phyloP scores from a whole-genome alignment of 2,113 vertebrate species.

The Oreotragus oreotragus region DNA sequence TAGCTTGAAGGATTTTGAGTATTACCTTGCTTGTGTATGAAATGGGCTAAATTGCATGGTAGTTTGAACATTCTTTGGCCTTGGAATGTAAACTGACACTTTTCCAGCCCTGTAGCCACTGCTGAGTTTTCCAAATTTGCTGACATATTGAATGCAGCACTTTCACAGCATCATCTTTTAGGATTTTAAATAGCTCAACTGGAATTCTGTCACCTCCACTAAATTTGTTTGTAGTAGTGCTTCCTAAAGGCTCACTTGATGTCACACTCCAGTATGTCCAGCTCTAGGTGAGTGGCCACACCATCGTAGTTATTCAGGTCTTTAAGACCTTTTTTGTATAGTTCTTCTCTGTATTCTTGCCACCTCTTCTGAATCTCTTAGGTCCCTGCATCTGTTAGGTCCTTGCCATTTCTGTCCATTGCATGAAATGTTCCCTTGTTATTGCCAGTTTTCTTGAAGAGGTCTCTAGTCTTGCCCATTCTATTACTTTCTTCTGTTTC shows the following conservation, averaged over 20 bases:
- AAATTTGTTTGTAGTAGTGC: background rate
- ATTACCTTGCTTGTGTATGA: background rate
- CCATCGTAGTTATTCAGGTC: background rate
- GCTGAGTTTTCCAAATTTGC: background rate
- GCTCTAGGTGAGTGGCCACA: background rate
- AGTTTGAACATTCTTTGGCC: background rate
- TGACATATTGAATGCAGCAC: background rate
- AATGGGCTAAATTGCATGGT: background rate
- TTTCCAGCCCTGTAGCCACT: background rate
- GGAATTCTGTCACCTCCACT: background rate
- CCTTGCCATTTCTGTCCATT: background rate
- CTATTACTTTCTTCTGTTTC: background rate
- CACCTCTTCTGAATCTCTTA: background rate
- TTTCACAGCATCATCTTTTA: background rate
- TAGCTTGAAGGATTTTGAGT: background rate
- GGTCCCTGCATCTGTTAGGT: background rate
- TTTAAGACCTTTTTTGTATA: background rate
- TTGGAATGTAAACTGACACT: background rate
- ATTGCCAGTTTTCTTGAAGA: background rate
- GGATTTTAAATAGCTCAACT: background rate
- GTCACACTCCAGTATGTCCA: background rate
- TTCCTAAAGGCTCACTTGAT: background rate
- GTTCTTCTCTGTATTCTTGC: background rate
- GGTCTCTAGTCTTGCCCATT: background rate
- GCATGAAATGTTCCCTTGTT: background rate